A percentile compares a stretch with the other conserved stretches of the same genome.
phyloP scores from a whole-genome alignment of 2,888 invertebrate species.

The Drosophila diplacantha region DNA sequence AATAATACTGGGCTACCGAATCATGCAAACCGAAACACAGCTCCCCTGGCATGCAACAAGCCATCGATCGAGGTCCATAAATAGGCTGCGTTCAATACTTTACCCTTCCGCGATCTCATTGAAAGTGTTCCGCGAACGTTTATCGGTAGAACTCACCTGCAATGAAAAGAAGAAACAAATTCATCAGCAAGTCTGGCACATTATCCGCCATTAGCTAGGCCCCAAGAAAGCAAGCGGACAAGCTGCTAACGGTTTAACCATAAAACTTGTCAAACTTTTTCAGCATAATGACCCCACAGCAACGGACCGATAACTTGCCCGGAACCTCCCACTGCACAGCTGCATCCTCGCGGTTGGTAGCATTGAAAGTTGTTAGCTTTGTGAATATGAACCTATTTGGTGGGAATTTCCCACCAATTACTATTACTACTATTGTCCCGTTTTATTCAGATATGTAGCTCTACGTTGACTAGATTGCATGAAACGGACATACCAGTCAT shows the following conservation, averaged over 20 bases:
- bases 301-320: slow-evolving; percentile 12
- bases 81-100: slow-evolving; percentile 6
- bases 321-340: background rate
- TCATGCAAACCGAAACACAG: slow-evolving; percentile 15
- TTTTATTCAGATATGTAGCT: no score
- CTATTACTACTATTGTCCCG: no score
- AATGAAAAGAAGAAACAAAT: slow-evolving; percentile 12
- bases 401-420: no score
- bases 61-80: background rate
- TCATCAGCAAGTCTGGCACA: slow-evolving; percentile 20
- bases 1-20: background rate
- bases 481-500: no score
- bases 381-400: no score
- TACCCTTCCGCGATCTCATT: slow-evolving; percentile 11
- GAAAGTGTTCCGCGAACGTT: background rate
- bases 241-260: slow-evolving; percentile 6
- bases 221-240: slow-evolving; percentile 13
- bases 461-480: no score
- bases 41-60: slow-evolving; percentile 4
- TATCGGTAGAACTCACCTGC: slow-evolving; percentile 36
- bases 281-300: slow-evolving; percentile 4
- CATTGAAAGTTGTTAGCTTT: slow-evolving; percentile 37
- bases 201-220: slow-evolving; percentile 19
- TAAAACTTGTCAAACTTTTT: slow-evolving; percentile 28
- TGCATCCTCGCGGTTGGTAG: slow-evolving; percentile 3